Evolutionary conservation across 2,113 vertebrate species (phyloP).

Genomic region (Vicugna pacos): DNA sequence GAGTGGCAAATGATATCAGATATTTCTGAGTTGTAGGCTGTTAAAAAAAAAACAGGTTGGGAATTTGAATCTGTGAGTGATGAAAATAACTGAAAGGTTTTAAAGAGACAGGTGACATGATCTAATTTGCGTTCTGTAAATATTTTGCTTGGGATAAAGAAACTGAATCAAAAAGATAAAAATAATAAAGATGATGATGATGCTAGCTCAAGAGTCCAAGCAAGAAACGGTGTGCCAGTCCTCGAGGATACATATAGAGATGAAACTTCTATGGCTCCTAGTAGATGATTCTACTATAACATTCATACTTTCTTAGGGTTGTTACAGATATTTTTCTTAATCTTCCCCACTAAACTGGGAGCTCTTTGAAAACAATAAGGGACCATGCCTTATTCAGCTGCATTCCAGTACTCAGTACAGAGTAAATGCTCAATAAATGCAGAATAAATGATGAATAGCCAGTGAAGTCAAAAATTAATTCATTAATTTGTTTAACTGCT

Average conservation of each 20-base stretch:
- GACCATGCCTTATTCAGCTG: neutral
- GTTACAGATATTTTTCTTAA: neutral
- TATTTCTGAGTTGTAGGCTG: neutral
- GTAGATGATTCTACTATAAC: neutral
- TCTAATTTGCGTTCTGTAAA: neutral
- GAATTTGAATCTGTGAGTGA: neutral
- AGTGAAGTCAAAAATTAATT: neutral
- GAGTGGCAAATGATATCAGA: neutral
- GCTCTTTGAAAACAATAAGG: neutral
- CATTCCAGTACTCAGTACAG: neutral
- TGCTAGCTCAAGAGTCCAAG: neutral
- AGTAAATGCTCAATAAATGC: neutral
- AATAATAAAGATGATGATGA: neutral
- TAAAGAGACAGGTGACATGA: neutral
- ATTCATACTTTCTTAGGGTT: neutral
- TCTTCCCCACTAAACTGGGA: neutral
- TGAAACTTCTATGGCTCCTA: neutral
- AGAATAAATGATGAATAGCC: neutral
- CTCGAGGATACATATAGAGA: neutral
- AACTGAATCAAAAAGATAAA: neutral
- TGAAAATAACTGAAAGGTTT: neutral
- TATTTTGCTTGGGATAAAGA: neutral
- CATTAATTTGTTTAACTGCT: neutral
- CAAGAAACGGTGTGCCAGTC: neutral
- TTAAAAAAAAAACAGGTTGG: neutral